Conservation (phyloP, 2,797 vertebrate genomes). For the Hydrophis major region DNA sequence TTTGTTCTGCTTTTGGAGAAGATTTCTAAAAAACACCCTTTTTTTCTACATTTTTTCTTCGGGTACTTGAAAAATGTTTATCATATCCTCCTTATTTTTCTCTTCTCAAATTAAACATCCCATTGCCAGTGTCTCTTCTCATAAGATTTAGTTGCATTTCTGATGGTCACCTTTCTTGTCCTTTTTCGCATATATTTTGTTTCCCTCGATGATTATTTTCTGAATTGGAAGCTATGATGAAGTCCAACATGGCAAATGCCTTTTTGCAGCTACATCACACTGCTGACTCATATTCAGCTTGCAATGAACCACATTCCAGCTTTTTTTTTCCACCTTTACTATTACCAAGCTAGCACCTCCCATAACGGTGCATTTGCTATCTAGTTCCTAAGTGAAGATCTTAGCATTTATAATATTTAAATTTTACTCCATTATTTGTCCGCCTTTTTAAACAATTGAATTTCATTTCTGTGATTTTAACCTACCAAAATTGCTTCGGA, state of each 20-base stretch:
- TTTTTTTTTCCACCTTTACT: not conserved
- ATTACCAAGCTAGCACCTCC: not conserved
- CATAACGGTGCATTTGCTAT: not conserved
- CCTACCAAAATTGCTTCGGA: not conserved
- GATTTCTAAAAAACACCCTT: not conserved
- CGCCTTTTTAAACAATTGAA: not conserved
- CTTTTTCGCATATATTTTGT: not conserved
- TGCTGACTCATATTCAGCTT: not conserved
- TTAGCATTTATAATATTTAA: not conserved
- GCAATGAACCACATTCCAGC: not conserved
- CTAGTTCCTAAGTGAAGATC: not conserved
- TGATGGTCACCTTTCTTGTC: not conserved
- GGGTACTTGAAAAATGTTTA: not conserved
- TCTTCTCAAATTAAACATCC: not conserved
- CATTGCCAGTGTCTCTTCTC: not conserved
- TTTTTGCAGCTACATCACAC: not conserved
- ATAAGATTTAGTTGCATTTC: not conserved
- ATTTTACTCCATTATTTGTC: not conserved
- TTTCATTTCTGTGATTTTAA: not conserved
- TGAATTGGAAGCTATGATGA: not conserved
- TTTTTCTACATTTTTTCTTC: not conserved
- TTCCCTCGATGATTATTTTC: not conserved
- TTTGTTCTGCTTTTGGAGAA: not conserved
- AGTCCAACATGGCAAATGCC: not conserved
- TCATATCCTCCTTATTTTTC: not conserved